Conservation (phyloP, 92 coral and sea anemone species). For the Palythoa grandiflora region DNA sequence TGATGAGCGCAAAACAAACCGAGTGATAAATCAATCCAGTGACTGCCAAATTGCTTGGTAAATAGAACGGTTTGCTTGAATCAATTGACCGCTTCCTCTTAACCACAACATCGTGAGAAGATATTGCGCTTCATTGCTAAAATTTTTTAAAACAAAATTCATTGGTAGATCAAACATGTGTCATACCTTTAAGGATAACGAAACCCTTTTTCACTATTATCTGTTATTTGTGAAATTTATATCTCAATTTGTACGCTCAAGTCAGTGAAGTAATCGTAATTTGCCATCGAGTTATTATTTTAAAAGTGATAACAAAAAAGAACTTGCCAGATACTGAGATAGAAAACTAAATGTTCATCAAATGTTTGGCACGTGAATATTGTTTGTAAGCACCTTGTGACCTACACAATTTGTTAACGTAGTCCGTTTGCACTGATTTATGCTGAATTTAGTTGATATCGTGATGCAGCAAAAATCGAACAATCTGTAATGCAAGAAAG, state of each 20-base stretch:
- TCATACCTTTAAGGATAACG: background rate
- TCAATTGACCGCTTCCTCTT: constrained; percentile 28
- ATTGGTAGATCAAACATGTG: background rate
- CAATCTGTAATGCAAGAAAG: background rate
- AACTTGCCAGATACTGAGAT: background rate
- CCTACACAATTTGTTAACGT: background rate
- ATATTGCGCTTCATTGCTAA: constrained; percentile 11
- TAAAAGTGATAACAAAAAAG: background rate
- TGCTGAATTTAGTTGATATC: background rate
- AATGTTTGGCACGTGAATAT: background rate
- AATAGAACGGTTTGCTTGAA: constrained; percentile 24
- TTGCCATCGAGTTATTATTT: background rate
- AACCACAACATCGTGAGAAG: constrained; percentile 17
- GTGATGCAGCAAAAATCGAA: background rate
- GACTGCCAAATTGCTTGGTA: constrained; percentile 29
- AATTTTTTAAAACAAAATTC: background rate
- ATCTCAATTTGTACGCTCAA: background rate
- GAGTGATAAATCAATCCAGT: constrained; percentile 32
- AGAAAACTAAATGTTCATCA: background rate
- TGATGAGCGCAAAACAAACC: too few relatives aligned
- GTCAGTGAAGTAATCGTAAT: background rate
- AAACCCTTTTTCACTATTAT: background rate
- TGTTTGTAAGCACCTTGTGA: background rate
- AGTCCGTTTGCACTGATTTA: background rate
- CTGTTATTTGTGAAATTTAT: background rate